phyloP scores from a whole-genome alignment of 1,140 invertebrate species.

The Lutraria rhynchaena region DNA sequence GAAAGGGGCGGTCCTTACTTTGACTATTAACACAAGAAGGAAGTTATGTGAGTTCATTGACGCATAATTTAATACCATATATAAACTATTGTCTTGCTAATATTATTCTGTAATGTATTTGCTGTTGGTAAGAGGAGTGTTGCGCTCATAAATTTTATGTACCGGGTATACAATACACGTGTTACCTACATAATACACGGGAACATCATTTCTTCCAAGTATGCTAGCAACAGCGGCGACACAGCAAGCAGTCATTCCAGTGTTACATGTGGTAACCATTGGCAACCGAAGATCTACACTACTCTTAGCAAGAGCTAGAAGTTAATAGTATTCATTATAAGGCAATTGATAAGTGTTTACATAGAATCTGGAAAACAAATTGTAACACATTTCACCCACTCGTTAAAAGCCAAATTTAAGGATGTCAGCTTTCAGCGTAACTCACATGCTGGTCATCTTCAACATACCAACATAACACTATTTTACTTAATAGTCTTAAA shows the following conservation, averaged over 20 bases:
- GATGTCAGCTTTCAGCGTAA: no score
- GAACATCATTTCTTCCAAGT: not conserved
- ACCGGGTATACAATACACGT: not conserved
- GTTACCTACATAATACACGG: slow-evolving; percentile 16
- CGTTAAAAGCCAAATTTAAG: no score
- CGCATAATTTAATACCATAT: not conserved
- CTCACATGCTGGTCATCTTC: no score
- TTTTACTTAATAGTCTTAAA: no score
- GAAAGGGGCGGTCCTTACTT: no score
- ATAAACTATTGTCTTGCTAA: not conserved
- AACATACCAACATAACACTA: no score
- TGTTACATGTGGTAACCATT: slow-evolving; percentile 16
- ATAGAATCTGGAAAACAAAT: no score
- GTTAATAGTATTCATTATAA: no score
- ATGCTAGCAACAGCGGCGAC: not conserved
- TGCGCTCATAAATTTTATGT: not conserved
- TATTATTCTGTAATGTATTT: not conserved
- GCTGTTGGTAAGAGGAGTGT: not conserved
- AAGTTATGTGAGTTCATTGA: not conserved
- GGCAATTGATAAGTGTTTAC: no score
- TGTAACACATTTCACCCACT: no score
- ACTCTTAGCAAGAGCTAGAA: no score
- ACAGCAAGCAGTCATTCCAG: not conserved
- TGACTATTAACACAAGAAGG: no score
- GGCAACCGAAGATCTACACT: not conserved